These are phyloP conservation scores for Polypterus senegalus DNA, from an alignment of 2,113 vertebrate species.

Conservation along the genomic window DNA sequence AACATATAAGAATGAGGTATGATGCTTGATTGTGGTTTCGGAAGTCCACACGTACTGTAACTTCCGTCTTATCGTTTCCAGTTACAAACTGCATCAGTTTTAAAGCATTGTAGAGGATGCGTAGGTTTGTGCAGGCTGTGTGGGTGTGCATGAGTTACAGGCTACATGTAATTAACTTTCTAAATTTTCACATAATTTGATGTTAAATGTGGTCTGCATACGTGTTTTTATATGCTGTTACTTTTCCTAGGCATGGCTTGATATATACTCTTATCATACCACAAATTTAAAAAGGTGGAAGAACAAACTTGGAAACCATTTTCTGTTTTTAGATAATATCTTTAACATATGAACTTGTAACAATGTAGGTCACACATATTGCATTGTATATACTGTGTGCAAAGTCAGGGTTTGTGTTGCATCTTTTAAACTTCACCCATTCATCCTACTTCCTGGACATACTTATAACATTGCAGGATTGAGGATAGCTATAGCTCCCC, in stretches of 20 bases:
- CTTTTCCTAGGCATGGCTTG: neutral
- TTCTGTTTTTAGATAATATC: conserved; percentile 41
- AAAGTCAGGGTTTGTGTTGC: too few species aligned
- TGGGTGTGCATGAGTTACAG: conserved; percentile 45
- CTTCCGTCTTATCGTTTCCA: conserved; percentile 2
- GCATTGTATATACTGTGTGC: conserved; percentile 13
- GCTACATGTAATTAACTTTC: conserved; percentile 34
- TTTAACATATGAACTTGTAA: conserved; percentile 17
- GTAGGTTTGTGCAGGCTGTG: conserved; percentile 35
- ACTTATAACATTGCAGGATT: too few species aligned
- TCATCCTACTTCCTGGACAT: too few species aligned
- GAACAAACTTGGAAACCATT: conserved; percentile 11
- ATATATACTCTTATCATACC: neutral
- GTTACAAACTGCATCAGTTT: neutral
- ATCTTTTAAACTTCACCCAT: too few species aligned
- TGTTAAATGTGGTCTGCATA: conserved; percentile 29
- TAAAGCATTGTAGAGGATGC: conserved; percentile 25
- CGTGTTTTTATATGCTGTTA: neutral
- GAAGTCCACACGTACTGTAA: conserved; percentile 29
- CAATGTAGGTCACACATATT: conserved; percentile 40
- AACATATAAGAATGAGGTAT: conserved; percentile 14
- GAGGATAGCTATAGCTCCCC: too few species aligned
- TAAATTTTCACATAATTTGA: conserved; percentile 31
- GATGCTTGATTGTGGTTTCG: conserved; percentile 31
- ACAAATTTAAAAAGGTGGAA: conserved; percentile 17